Evolutionary conservation across 2,797 vertebrate species (phyloP), one percentile per base, ranked within the genome.

Genomic region (Malurus splendens): DNA sequence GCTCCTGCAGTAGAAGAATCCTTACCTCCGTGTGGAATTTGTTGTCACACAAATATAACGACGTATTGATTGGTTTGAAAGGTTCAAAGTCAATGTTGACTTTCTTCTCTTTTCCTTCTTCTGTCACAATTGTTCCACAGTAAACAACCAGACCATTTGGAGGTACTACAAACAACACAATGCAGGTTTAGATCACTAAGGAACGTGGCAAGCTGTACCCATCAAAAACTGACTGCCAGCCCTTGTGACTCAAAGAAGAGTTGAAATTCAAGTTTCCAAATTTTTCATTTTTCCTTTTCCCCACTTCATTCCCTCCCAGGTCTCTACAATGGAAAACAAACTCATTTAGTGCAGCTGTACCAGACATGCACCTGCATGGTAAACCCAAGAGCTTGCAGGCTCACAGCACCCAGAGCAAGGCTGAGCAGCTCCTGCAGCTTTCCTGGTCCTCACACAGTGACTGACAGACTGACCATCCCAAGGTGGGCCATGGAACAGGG

Each of bases 11-110:
- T 0, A 39, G 60, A 18, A 25, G 45, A 81, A 22, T 47, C 77
- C 97, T 97, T 97, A 99, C 99, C 98, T 99, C 99, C 10, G 99
- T 99, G 96, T 99, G 99, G 97, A 99, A 99, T 98, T 99, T 99
- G 98, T 99, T 99, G 97, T 99, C 99, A 90, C 99, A 99, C 96
- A 99, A 98, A 96, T 99, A 99, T 94, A 99, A 97, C 30, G 99
- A 99, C 3, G 99, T 99, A 98, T 99, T 99, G 97, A 99, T 99
- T 97, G 99, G 99, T 98, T 99, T 99, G 97, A 99, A 99, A 96
- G 99, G 99, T 97, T 99, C 99, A 97, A 99, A 99, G 97, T 99
- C 99, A 66, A 99, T 99, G 97, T 99, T 99, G 93, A 99, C 99
- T 98, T 99, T 99, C 97, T 99, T 99, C 97, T 99, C 99, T 96